A percentile compares a stretch with the other conserved stretches of the same genome.
Evolutionary conservation across 2,797 vertebrate species (phyloP).

Genomic region (Sebastolobus altivelis): DNA sequence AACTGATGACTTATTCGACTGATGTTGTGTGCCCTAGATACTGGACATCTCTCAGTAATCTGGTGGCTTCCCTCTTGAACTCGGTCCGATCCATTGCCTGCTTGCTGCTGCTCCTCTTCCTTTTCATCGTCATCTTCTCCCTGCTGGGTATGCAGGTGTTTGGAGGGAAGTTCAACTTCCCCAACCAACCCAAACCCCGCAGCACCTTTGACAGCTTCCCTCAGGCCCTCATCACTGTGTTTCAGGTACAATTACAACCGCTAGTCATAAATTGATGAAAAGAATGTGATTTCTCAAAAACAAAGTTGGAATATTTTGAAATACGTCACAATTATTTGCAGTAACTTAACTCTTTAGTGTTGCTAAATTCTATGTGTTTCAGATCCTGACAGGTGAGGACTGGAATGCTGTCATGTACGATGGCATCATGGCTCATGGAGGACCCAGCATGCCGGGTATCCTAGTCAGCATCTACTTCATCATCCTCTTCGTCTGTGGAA

Average conservation of each 20-base stretch:
- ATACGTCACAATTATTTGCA: neutral
- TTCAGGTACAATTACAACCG: slow-evolving; percentile 86
- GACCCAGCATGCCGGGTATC: slow-evolving; percentile 91
- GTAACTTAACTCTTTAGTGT: neutral
- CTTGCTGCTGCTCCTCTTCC: slow-evolving; percentile 95
- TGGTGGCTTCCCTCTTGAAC: slow-evolving; percentile 94
- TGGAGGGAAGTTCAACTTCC: slow-evolving; percentile 94
- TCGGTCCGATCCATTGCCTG: slow-evolving; percentile 94
- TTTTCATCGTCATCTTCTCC: slow-evolving; percentile 94
- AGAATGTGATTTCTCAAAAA: neutral
- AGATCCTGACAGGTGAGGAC: slow-evolving; percentile 95
- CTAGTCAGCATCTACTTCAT: slow-evolving; percentile 96
- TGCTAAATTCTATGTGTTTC: neutral
- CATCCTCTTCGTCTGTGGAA: slow-evolving; percentile 94
- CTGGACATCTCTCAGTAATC: slow-evolving; percentile 86
- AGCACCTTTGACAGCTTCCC: slow-evolving; percentile 96
- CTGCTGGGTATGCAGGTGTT: slow-evolving; percentile 97
- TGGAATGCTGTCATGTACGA: slow-evolving; percentile 96
- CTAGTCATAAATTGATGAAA: neutral
- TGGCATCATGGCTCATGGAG: slow-evolving; percentile 92
- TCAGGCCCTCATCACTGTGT: slow-evolving; percentile 95
- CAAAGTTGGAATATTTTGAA: neutral
- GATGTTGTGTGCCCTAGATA: slow-evolving; percentile 44
- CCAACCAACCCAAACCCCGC: slow-evolving; percentile 86
- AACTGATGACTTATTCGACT: neutral